Percentiles rank a stretch among this genome's conserved stretches.
These are phyloP conservation scores for Poecilia latipinna DNA, from an alignment of 2,113 vertebrate species.

Conservation along the genomic window DNA sequence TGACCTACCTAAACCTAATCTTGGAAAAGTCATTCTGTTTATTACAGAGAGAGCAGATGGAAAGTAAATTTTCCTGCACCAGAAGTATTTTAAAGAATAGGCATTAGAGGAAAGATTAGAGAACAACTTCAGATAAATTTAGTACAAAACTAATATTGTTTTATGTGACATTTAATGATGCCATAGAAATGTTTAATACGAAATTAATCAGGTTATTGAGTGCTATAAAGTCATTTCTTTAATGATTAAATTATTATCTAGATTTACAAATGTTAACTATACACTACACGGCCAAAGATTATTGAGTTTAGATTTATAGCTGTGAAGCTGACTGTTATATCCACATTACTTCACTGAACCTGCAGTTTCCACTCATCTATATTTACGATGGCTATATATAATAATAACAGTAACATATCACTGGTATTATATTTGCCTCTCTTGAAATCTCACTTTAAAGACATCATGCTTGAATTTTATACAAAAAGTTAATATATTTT, in stretches of 20 bases:
- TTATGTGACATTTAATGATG: neutral
- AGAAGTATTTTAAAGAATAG: conserved; percentile 9
- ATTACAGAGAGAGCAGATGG: conserved; percentile 7
- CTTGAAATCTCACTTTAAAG: too few relatives aligned
- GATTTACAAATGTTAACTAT: neutral
- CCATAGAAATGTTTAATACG: neutral
- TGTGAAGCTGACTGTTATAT: neutral
- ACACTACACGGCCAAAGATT: neutral
- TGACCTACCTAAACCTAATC: conserved; percentile 11
- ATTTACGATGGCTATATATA: neutral
- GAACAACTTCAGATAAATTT: neutral
- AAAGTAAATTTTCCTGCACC: conserved; percentile 4
- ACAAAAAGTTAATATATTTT: conserved; percentile 12
- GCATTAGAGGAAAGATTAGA: conserved; percentile 26
- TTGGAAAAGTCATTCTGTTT: conserved; percentile 18
- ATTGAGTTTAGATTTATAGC: neutral
- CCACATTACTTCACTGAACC: neutral
- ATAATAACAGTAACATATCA: neutral
- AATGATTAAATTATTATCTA: neutral
- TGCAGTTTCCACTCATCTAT: neutral
- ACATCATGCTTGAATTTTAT: neutral
- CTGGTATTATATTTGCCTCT: too few relatives aligned
- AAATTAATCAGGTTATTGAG: neutral
- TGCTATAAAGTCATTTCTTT: neutral
- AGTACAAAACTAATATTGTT: neutral